Conservation (phyloP, 2,797 vertebrate genomes). For the Eulemur mongoz region DNA sequence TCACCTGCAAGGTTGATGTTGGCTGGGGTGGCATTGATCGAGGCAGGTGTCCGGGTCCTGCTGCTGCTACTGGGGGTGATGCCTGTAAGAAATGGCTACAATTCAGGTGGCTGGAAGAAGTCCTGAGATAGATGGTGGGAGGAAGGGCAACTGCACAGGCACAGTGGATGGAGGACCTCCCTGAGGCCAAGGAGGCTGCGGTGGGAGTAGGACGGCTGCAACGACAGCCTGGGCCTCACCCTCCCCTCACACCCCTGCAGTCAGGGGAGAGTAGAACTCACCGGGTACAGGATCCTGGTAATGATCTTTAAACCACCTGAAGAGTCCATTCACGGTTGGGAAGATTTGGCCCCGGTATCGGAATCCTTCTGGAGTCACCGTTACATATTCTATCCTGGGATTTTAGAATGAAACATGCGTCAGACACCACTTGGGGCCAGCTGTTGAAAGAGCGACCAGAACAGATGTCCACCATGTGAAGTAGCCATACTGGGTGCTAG, state of each 20-base stretch:
- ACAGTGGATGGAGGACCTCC: not conserved
- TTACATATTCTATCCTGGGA: conserved; percentile 95
- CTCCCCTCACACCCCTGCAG: not conserved
- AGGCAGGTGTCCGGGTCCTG: conserved; percentile 96
- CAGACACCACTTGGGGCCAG: conserved; percentile 11
- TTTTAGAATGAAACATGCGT: conserved; percentile 52
- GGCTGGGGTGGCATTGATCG: conserved; percentile 96
- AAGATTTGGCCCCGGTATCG: conserved; percentile 98
- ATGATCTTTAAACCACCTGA: conserved; percentile 99
- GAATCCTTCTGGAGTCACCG: conserved; percentile 98
- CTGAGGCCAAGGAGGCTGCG: not conserved
- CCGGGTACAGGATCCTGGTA: conserved; percentile 99
- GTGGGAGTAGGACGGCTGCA: not conserved
- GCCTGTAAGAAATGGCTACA: conserved; percentile 83
- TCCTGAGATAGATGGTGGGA: not conserved
- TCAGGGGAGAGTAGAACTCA: conserved; percentile 66
- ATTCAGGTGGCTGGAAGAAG: not conserved
- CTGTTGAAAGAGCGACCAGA: not conserved
- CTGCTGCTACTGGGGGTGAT: conserved; percentile 96
- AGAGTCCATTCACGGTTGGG: conserved; percentile 96
- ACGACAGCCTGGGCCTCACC: not conserved
- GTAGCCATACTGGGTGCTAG: not conserved
- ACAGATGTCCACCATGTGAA: conserved; percentile 32
- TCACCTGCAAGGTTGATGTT: conserved; percentile 99
- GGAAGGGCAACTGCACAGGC: not conserved